Percentiles rank a stretch among this genome's conserved stretches.
These are phyloP conservation scores for Ashinkailepas kermadecensis DNA, from an alignment of 2,888 invertebrate genomes.

Conservation along the genomic window DNA sequence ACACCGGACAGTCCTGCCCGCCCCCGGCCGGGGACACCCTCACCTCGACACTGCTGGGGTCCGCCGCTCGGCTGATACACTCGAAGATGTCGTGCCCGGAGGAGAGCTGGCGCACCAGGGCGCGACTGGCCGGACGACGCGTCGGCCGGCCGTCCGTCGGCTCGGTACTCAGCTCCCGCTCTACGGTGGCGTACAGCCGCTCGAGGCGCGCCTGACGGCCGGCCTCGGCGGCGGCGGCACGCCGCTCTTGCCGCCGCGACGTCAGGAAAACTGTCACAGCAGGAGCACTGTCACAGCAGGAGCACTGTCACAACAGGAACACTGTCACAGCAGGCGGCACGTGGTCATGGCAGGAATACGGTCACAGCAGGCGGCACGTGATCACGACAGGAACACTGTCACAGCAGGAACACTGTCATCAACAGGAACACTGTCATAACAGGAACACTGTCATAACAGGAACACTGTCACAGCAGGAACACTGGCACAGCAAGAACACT, in stretches of 20 bases:
- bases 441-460: too few species aligned
- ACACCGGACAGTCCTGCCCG: not conserved
- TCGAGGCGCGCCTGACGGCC: not conserved
- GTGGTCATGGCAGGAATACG: not conserved
- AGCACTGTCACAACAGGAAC: constrained; percentile 44
- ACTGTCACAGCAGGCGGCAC: not conserved
- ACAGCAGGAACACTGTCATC: too few species aligned
- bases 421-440: too few species aligned
- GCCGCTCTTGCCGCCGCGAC: constrained; percentile 19
- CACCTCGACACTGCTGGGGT: not conserved
- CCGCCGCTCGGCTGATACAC: not conserved
- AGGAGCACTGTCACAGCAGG: constrained; percentile 35
- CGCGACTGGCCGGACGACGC: constrained; percentile 17
- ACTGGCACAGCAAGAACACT: too few species aligned
- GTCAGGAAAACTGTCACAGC: constrained; percentile 22
- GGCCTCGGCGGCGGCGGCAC: not conserved
- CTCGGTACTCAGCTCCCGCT: constrained; percentile 24
- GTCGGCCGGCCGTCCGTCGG: not conserved
- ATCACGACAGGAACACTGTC: too few species aligned
- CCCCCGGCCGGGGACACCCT: not conserved
- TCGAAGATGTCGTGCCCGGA: constrained; percentile 32
- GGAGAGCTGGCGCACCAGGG: constrained; percentile 28
- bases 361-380: too few species aligned
- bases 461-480: too few species aligned
- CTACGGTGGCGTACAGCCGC: constrained; percentile 26